These are phyloP conservation scores for Apteryx owenii DNA, from an alignment of 2,113 vertebrate species.

Conservation along the genomic window DNA sequence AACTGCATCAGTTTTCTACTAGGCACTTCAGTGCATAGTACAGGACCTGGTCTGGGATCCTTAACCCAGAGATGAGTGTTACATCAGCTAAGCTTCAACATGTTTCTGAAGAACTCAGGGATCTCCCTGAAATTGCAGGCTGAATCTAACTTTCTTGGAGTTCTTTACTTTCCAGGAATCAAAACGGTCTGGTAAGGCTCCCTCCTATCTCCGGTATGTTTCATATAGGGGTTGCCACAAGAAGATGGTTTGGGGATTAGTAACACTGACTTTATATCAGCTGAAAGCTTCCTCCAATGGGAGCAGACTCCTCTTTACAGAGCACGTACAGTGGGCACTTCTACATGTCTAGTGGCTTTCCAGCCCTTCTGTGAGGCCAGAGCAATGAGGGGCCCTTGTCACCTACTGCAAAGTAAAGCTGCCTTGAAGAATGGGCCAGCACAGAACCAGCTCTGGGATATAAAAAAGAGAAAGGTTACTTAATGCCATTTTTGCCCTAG, in stretches of 20 bases:
- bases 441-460: neutral
- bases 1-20: neutral
- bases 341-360: neutral
- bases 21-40: neutral
- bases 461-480: neutral
- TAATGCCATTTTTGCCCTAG: neutral
- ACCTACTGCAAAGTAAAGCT: neutral
- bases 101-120: neutral
- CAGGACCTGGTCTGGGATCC: neutral
- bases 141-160: neutral
- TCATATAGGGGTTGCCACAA: neutral
- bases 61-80: neutral
- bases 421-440: neutral
- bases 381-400: neutral
- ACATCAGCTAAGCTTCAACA: neutral
- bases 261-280: neutral
- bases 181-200: neutral
- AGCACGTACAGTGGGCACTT: fast-evolving
- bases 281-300: neutral
- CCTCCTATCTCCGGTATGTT: neutral
- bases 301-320: neutral
- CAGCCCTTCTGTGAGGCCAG: neutral
- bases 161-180: neutral
- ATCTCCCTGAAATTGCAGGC: neutral
- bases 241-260: neutral